Base-by-base conservation (phyloP, 2,888 invertebrate species). In the Ferrisia virgata region DNA sequence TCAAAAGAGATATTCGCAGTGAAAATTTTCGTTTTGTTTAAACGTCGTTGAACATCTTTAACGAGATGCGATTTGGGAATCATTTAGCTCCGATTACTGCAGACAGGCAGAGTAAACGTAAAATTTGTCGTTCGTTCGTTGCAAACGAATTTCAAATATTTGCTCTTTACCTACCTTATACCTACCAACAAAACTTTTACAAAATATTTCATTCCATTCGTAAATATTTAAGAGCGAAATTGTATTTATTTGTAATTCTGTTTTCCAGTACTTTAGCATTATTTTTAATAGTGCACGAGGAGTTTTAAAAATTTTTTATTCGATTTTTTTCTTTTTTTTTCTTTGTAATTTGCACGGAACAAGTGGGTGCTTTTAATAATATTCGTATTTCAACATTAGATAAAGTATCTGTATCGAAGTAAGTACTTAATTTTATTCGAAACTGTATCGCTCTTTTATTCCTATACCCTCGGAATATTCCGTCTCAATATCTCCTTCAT, bases 81-180 rank as follows among this genome's bases (percentile, higher is more conserved):
- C 58, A 64, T 64, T 64, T 64, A 64, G 58, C 58, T 28, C 25
- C 25, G 22, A 64, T 28, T 64, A 28, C 58, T 64, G 25, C 25
- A 64, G 58, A 64, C 25, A 64, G 58, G 58, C 28, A 28, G 9
- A 9, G 58, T 64, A 28, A 64, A 64, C 58, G 58, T 64, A 28
- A 64, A 25, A 64, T 64, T 64, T 64, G 58, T 64, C 22, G 58
- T 64, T 64, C 28, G 58, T 64, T 64, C n/a, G 58, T 64, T 28
- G 58, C 58, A 64, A 64, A 64, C 58, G 58, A 64, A 64, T 64
- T 64, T 64, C 58, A 64, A 64, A 64, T 64, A 64, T 64, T 64
- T 64, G 58, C 28, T 64, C 28, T 64, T 22, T 64, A 64, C 58
- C 25, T 13, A 13, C n/a, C n/a, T n/a, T n/a, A n/a, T n/a, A n/a